Base-by-base conservation (phyloP, 2,113 vertebrate genomes). In the Fulmarus glacialis region DNA sequence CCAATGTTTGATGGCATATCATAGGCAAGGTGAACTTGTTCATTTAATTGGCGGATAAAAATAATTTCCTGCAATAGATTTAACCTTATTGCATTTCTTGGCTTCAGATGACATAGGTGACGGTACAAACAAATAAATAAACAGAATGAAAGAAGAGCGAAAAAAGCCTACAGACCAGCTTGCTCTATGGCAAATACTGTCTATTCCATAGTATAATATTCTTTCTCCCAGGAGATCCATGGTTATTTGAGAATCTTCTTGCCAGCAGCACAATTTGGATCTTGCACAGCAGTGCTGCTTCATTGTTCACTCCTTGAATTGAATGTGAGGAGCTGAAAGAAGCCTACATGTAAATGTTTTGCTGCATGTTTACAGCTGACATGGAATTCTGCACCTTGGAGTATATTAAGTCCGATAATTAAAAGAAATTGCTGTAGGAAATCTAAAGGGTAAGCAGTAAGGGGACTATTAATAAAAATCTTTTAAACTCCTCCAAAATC, bases 221-320 rank as follows among this genome's bases (percentile, higher is more conserved):
- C 90, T 71, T 96, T 96, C 89, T 95, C 92, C 94, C 93, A 23
- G 84, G 96, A 74, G 95, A 95, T 85, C 77, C 70, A 70, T 19
- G 18, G 92, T 96, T 97, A 93, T 96, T 97, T 98, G 92, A 97
- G 90, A 97, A 94, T 94, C 95, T 93, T 96, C 79, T 95, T 96
- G 96, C 96, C 94, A 94, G 95, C 89, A 98, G 94, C 95, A 93
- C 59, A 87, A 90, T 97, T 89, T 95, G 81, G 94, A 96, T 86
- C 85, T 97, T 91, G 73, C 87, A 85, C 58, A 81, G 75, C 82
- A 97, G 86, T 9, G 2, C 89, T 83, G 79, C 87, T 91, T 93
- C 89, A 85, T 96, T 96, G 73, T 97, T 97, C 95, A 60, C 63
- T 93, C 71, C 93, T 94, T 95, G 92, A 88, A 80, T 82, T 71